phyloP scores from a whole-genome alignment of 2,888 invertebrate genomes.

The Hipparchia sbordonii region DNA sequence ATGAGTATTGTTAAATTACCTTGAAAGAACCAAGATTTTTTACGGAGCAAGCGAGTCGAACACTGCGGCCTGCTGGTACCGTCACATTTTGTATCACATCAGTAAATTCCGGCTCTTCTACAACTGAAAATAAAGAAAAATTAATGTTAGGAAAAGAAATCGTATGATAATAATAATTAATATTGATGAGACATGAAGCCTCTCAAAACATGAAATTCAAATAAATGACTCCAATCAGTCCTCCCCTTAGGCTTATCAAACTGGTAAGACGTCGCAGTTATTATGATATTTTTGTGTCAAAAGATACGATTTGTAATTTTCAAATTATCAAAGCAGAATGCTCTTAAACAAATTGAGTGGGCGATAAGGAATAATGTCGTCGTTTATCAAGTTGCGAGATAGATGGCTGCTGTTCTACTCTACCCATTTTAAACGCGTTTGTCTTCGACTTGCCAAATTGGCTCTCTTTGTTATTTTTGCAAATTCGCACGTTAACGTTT shows the following conservation, averaged over 20 bases:
- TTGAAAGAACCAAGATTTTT: constrained; percentile 95
- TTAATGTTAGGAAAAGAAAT: background rate
- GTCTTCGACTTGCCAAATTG: constrained; percentile 81
- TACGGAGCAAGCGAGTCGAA: constrained; percentile 94
- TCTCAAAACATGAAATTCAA: constrained; percentile 29
- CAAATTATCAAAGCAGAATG: constrained; percentile 83
- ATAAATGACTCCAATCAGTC: constrained; percentile 32
- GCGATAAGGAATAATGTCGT: constrained; percentile 83
- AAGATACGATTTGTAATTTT: constrained; percentile 81
- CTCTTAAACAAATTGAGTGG: constrained; percentile 83
- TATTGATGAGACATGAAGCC: constrained; percentile 17
- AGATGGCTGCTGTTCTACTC: constrained; percentile 80
- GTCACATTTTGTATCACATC: constrained; percentile 96
- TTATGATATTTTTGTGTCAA: constrained; percentile 77
- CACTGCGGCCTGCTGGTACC: constrained; percentile 93
- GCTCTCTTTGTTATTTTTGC: constrained; percentile 75
- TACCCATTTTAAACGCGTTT: constrained; percentile 83
- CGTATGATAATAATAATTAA: constrained; percentile 2
- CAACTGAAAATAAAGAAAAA: constrained; percentile 78
- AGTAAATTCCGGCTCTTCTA: constrained; percentile 94
- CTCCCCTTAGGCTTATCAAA: constrained; percentile 49
- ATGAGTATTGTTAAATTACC: constrained; percentile 76
- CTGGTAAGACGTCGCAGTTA: constrained; percentile 67
- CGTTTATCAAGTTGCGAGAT: constrained; percentile 81
- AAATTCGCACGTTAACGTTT: constrained; percentile 63